These are phyloP conservation scores for Cephalopterus ornatus DNA, from an alignment of 2,113 vertebrate species.

Conservation along the genomic window DNA sequence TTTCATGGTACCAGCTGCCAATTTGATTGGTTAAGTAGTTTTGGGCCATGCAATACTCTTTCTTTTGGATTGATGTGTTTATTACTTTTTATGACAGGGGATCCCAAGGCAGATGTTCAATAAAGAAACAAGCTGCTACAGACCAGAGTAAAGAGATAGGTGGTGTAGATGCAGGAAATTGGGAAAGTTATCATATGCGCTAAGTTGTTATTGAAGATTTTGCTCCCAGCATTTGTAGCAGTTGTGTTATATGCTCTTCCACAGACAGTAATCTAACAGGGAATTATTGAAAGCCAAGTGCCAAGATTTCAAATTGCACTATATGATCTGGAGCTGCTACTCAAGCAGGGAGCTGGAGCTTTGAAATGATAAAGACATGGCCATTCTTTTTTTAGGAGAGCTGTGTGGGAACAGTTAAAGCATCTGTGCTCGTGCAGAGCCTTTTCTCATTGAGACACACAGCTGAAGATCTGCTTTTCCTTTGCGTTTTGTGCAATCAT, in stretches of 20 bases:
- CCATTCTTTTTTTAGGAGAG: neutral
- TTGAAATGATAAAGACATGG: neutral
- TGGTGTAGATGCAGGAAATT: conserved; percentile 78
- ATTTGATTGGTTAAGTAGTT: conserved; percentile 75
- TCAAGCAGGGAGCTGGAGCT: conserved; percentile 34
- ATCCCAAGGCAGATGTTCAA: conserved; percentile 83
- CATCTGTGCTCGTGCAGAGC: neutral
- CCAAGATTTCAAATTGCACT: conserved; percentile 75
- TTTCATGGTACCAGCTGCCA: conserved; percentile 74
- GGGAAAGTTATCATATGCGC: conserved; percentile 80
- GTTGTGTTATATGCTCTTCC: conserved; percentile 77
- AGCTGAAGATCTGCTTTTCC: neutral
- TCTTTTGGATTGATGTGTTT: conserved; percentile 85
- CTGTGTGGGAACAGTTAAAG: neutral
- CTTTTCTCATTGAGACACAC: neutral
- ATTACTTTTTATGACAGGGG: conserved; percentile 84
- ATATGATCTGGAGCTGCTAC: conserved; percentile 16
- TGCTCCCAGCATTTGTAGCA: conserved; percentile 79
- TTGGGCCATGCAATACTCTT: conserved; percentile 61
- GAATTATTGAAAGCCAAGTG: conserved; percentile 77
- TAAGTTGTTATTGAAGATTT: conserved; percentile 78
- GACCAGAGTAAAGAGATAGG: conserved; percentile 74
- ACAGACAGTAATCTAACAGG: conserved; percentile 73
- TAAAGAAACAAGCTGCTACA: conserved; percentile 80
- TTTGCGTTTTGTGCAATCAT: neutral